Evolutionary conservation across 64 coral and sea anemone species (phyloP).

Genomic region (Stylophora pistillata): DNA sequence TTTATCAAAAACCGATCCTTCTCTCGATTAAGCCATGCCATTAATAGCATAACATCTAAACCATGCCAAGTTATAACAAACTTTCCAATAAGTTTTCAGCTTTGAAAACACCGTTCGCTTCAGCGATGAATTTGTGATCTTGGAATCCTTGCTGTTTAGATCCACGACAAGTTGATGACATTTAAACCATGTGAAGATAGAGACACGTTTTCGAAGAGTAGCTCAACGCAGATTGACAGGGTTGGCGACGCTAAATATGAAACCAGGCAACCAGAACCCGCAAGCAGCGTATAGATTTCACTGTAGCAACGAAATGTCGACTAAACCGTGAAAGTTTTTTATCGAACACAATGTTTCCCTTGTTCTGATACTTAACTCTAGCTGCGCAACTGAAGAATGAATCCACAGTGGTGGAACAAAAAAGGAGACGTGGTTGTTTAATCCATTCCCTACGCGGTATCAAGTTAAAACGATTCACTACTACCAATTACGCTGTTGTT

Average conservation of each 20-base stretch:
- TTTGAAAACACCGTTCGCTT: background rate
- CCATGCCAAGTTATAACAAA: background rate
- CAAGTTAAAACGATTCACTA: conserved; percentile 14
- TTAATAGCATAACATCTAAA: background rate
- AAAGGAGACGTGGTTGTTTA: conserved; percentile 11
- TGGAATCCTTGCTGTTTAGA: conserved; percentile 17
- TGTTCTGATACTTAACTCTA: background rate
- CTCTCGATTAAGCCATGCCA: conserved; percentile 10
- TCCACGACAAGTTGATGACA: conserved; percentile 11
- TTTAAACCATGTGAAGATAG: background rate
- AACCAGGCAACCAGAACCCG: conserved; percentile 41
- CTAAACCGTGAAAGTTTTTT: background rate
- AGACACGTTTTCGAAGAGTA: background rate
- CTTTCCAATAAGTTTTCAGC: background rate
- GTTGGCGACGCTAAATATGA: conserved; percentile 18
- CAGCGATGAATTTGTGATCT: background rate
- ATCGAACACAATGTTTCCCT: background rate
- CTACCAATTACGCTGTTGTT: background rate
- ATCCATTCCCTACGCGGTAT: background rate
- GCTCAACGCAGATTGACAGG: background rate
- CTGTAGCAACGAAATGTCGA: conserved; percentile 1
- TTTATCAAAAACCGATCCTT: background rate
- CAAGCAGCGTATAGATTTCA: background rate
- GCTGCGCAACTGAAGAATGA: background rate
- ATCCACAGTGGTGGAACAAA: background rate